These are phyloP conservation scores for Corythornis madagascariensis DNA, from an alignment of 2,113 vertebrate species.

Conservation along the genomic window DNA sequence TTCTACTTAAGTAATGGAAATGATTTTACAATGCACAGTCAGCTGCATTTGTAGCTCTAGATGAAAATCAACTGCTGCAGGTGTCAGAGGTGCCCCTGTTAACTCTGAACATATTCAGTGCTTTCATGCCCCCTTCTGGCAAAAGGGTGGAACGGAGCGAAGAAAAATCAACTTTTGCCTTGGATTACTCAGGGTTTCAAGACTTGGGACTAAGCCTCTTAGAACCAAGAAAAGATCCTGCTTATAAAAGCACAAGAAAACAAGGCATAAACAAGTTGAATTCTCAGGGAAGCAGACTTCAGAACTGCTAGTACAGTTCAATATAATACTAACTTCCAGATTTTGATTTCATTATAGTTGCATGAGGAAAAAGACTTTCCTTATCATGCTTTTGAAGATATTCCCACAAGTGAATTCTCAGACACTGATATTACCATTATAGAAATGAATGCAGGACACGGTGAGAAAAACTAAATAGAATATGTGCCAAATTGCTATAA, in stretches of 20 bases:
- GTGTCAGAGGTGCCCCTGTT: not conserved
- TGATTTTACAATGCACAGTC: not conserved
- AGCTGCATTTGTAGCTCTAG: not conserved
- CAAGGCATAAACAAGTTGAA: not conserved
- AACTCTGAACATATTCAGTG: not conserved
- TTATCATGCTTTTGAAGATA: not conserved
- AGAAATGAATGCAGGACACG: not conserved
- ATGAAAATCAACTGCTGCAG: not conserved
- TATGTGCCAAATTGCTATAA: not conserved
- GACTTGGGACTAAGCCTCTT: not conserved
- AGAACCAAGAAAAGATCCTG: not conserved
- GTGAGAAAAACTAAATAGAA: not conserved
- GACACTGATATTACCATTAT: not conserved
- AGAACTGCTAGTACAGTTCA: not conserved
- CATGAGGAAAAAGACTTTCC: not conserved
- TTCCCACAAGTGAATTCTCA: not conserved
- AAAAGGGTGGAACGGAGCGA: not conserved
- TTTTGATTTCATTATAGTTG: not conserved
- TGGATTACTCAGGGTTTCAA: not conserved
- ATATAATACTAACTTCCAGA: not conserved
- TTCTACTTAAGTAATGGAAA: not conserved
- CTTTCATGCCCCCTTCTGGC: slow-evolving; percentile 56
- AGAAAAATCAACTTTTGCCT: not conserved
- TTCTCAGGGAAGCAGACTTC: not conserved
- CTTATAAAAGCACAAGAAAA: not conserved